phyloP scores from a whole-genome alignment of 1,140 invertebrate genomes.

The Glossosoma conforme region DNA sequence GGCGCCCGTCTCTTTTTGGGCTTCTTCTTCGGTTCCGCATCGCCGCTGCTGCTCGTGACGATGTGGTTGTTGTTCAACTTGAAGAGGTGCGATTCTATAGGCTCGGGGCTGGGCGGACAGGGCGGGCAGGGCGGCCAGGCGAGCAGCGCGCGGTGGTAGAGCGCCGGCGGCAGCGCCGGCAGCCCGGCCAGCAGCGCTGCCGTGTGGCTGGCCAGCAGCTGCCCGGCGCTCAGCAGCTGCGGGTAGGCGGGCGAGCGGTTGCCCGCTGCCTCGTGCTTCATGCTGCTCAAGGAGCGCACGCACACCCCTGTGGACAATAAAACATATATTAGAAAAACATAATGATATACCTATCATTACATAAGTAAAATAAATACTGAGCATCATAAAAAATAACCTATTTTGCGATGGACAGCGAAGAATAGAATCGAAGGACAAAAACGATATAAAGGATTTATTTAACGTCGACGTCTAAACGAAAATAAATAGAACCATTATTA shows the following conservation, averaged over 20 bases:
- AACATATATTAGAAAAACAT: constrained; percentile 3
- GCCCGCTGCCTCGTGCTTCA: constrained; percentile 39
- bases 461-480: neutral
- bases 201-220: constrained; percentile 44
- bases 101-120: constrained; percentile 19
- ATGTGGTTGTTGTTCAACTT: constrained; percentile 30
- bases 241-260: constrained; percentile 36
- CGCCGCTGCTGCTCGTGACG: constrained; percentile 19
- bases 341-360: neutral
- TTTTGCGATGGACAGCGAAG: neutral
- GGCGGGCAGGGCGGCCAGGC: constrained; percentile 34
- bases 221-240: constrained; percentile 43
- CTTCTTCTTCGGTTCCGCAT: constrained; percentile 21
- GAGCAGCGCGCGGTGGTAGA: constrained; percentile 45
- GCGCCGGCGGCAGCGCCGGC: constrained; percentile 44
- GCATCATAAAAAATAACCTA: neutral
- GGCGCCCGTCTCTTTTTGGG: constrained; percentile 33
- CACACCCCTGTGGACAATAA: constrained; percentile 39
- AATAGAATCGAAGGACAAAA: neutral
- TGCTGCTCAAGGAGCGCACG: constrained; percentile 44
- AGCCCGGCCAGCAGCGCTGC: constrained; percentile 46
- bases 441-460: neutral
- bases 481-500: neutral
- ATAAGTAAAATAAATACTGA: neutral
- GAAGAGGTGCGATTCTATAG: neutral